A percentile compares a stretch with the other conserved stretches of the same genome.
These are phyloP conservation scores for Bradypodion ventrale DNA, from an alignment of 2,797 vertebrate species.

Conservation along the genomic window DNA sequence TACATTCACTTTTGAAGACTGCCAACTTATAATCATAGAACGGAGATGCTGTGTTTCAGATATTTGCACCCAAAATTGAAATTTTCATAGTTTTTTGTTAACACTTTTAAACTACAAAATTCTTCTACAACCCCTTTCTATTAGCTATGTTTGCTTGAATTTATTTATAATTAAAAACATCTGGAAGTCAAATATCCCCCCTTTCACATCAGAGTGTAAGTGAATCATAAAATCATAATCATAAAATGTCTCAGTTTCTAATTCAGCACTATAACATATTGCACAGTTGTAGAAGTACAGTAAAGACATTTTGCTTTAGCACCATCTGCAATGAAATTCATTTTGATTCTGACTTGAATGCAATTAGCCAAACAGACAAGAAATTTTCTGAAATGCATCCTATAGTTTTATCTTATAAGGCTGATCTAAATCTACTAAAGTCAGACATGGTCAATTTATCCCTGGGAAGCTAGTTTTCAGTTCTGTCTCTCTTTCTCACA, in stretches of 20 bases:
- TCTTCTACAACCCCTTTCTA: background rate
- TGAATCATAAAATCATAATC: too few relatives aligned
- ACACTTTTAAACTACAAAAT: background rate
- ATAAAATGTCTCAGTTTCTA: background rate
- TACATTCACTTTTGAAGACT: background rate
- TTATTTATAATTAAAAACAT: background rate
- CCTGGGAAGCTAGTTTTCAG: background rate
- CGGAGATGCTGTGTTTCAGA: background rate
- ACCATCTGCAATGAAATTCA: background rate
- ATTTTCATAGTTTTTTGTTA: background rate
- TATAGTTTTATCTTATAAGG: background rate
- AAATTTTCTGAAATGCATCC: background rate
- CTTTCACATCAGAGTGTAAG: background rate
- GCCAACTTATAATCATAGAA: background rate
- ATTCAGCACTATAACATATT: background rate
- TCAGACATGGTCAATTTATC: constrained; percentile 8
- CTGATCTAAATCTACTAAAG: background rate
- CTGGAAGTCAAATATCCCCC: background rate
- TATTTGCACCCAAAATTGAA: background rate
- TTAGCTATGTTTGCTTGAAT: background rate
- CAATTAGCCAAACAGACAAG: background rate
- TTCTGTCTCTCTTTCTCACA: background rate
- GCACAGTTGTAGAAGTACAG: background rate
- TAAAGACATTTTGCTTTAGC: background rate
- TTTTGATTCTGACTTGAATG: background rate